Base-by-base conservation (phyloP, 2,797 vertebrate genomes). In the Chelon labrosus region DNA sequence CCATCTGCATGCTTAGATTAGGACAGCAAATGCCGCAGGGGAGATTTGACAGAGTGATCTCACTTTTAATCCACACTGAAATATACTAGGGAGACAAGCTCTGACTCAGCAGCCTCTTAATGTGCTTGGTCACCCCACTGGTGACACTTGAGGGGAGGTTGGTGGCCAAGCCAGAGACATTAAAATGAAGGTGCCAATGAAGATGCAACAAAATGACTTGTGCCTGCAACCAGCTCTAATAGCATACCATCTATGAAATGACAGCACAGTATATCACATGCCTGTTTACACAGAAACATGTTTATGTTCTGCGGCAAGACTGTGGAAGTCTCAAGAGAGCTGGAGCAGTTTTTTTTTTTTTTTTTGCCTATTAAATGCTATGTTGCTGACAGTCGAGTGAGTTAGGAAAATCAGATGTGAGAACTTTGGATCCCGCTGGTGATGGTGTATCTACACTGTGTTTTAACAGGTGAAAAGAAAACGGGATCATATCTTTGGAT, bases 381-480 rank as follows among this genome's bases (percentile, higher is more conserved):
- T 70, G 81, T 47, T 80, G 78, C 70, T 82, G 81, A 86, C 70
- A 83, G 85, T 66, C 54, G 72, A 67, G 62, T 69, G 58, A 39
- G 65, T 35, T 56, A 79, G 77, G 76, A 75, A 89, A 85, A 87
- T 90, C 71, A 72, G 75, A 84, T 86, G n/a, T 78, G 74, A 88
- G 62, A 64, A 72, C 75, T 65, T 74, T 70, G 71, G 61, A 70
- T 63, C 56, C 84, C 77, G 83, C 80, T 73, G 79, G 62, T 65
- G 85, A 89, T 85, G 65, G 62, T 81, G 61, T 80, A 80, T 88
- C 83, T 83, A 69, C 76, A 50, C 58, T 10, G 44, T 90, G 87
- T 92, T 92, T 82, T 84, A 91, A 87, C 89, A 92, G 89, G 87
- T 92, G 86, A 92, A 88, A 85, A 90, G 72, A 89, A 85, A 84